These are phyloP conservation scores for Scortum barcoo DNA, from an alignment of 2,113 vertebrate species.

Conservation along the genomic window DNA sequence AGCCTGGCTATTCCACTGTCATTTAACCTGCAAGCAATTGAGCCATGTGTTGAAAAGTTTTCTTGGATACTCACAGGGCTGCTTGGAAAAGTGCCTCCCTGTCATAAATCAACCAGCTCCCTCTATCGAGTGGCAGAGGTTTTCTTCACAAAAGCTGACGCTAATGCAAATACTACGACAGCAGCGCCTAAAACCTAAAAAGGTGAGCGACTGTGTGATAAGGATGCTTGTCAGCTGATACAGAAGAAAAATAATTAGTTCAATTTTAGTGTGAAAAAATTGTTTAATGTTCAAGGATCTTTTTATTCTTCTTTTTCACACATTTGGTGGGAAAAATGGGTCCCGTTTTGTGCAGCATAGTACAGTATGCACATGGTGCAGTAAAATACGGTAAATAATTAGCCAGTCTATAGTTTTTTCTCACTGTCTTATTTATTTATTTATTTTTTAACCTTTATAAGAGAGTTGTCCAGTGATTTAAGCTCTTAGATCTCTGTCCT, in stretches of 20 bases:
- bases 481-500: slow-evolving; percentile 50
- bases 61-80: slow-evolving; percentile 65
- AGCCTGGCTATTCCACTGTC: slow-evolving; percentile 66
- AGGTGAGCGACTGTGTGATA: slow-evolving; percentile 24
- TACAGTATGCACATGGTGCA: background rate
- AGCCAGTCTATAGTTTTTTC: background rate
- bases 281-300: background rate
- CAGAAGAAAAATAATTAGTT: background rate
- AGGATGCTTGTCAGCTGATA: background rate
- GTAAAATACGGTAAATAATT: too few species aligned
- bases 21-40: slow-evolving; percentile 82
- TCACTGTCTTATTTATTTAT: background rate
- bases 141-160: slow-evolving; percentile 60
- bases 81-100: slow-evolving; percentile 54
- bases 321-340: background rate
- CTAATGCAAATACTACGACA: slow-evolving; percentile 57
- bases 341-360: background rate
- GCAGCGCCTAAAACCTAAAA: slow-evolving; percentile 35
- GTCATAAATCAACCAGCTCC: slow-evolving; percentile 73
- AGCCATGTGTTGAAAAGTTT: slow-evolving; percentile 81
- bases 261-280: background rate
- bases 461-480: slow-evolving; percentile 48
- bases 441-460: background rate
- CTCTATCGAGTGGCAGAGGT: slow-evolving; percentile 28
- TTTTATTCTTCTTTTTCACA: background rate